phyloP scores from a whole-genome alignment of 2,797 vertebrate species.

The Ispidina picta region DNA sequence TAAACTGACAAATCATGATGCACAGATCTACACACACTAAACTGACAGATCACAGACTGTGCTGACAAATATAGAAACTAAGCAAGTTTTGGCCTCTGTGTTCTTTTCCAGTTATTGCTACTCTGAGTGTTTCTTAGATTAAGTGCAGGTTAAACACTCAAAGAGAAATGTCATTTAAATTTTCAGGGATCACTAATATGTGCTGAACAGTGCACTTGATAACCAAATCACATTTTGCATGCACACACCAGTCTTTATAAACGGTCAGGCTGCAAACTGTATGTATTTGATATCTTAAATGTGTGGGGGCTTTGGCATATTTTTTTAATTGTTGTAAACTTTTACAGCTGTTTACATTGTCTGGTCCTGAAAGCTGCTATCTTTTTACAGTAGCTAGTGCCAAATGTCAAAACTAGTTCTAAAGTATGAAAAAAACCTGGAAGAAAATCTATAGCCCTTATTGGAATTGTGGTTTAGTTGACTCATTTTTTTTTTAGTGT shows the following conservation, averaged over 20 bases:
- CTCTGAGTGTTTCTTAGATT: background rate
- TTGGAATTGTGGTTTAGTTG: background rate
- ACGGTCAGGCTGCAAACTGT: background rate
- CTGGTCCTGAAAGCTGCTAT: background rate
- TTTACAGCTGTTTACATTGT: background rate
- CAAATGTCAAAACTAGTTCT: background rate
- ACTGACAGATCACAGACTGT: background rate
- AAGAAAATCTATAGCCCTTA: background rate
- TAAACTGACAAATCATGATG: background rate
- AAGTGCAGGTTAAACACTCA: background rate
- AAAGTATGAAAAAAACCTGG: background rate
- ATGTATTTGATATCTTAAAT: background rate
- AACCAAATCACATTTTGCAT: slow-evolving; percentile 29
- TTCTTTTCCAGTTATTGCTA: background rate
- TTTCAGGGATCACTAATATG: background rate
- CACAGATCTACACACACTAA: background rate
- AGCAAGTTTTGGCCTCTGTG: background rate
- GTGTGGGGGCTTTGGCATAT: too few relatives aligned
- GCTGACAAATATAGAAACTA: background rate
- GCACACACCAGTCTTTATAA: background rate
- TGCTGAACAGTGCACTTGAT: background rate
- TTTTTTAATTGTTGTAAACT: background rate
- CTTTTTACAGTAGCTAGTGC: background rate
- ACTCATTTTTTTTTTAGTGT: background rate
- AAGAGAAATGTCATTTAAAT: slow-evolving; percentile 3